A percentile compares a stretch with the other conserved stretches of the same genome.
Conservation (phyloP, 2,113 vertebrate genomes). For the Cercopithecus mona region DNA sequence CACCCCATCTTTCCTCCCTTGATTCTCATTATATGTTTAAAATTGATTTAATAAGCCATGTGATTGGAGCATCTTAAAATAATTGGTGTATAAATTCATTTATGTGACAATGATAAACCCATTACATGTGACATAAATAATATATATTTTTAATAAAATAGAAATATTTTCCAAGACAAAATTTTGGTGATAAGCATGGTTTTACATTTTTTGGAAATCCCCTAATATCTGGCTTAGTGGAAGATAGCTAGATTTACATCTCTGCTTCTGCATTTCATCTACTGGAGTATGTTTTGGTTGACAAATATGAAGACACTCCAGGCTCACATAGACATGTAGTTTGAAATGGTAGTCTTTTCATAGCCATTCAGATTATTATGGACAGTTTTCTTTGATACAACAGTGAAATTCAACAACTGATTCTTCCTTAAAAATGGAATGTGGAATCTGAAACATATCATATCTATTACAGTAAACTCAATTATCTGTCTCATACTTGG, state of each 20-base stretch:
- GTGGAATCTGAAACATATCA: neutral
- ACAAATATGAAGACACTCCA: neutral
- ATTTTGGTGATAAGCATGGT: neutral
- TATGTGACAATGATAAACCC: neutral
- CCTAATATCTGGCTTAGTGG: neutral
- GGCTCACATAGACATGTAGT: neutral
- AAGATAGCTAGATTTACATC: neutral
- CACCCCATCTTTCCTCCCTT: too few species aligned
- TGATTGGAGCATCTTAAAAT: too few species aligned
- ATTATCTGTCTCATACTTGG: neutral
- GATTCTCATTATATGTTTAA: too few species aligned
- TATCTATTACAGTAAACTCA: neutral
- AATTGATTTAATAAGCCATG: too few species aligned
- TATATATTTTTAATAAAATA: neutral
- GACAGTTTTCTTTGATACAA: neutral
- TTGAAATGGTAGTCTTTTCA: neutral
- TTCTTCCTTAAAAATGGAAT: conserved; percentile 26
- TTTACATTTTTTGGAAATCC: neutral
- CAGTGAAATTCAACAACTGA: neutral
- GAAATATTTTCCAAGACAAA: conserved; percentile 16
- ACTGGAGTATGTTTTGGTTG: neutral
- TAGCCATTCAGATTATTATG: neutral
- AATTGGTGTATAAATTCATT: neutral
- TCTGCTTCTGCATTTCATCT: neutral
- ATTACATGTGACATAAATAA: neutral